phyloP scores from a whole-genome alignment of 92 coral and sea anemone species.

The Phenganax subtilis region DNA sequence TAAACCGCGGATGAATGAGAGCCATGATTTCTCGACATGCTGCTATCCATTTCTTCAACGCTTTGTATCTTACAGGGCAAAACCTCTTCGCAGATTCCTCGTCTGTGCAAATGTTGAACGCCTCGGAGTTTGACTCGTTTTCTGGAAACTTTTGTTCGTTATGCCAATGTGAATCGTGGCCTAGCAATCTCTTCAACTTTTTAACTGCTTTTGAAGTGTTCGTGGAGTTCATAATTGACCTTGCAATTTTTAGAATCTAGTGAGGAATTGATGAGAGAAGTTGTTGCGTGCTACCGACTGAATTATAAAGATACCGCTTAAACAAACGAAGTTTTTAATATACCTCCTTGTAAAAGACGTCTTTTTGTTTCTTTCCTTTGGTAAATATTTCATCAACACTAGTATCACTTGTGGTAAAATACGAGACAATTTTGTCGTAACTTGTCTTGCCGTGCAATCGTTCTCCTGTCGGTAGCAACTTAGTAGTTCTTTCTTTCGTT shows the following conservation, averaged over 20 bases:
- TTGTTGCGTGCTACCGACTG: not conserved
- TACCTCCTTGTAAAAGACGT: conserved; percentile 66
- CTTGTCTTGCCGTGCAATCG: conserved; percentile 60
- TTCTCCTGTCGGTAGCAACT: conserved; percentile 72
- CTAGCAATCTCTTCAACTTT: conserved; percentile 47
- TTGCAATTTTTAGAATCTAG: conserved; percentile 62
- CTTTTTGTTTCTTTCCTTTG: conserved; percentile 63
- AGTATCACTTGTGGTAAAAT: conserved; percentile 74
- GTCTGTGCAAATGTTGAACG: conserved; percentile 65
- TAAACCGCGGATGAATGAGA: conserved; percentile 66
- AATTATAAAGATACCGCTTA: no score
- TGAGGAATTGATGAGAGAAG: not conserved
- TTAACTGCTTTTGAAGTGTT: conserved; percentile 53
- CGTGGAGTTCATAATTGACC: conserved; percentile 54
- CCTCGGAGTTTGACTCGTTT: conserved; percentile 70
- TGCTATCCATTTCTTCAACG: conserved; percentile 72
- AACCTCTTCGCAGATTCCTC: conserved; percentile 57
- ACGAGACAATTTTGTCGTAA: conserved; percentile 68
- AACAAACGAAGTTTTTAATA: not conserved
- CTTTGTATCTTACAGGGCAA: conserved; percentile 90
- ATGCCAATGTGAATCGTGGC: conserved; percentile 66
- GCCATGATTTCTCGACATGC: conserved; percentile 67
- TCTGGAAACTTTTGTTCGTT: conserved; percentile 72
- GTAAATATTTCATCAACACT: conserved; percentile 56
- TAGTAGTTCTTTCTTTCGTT: conserved; percentile 56